A percentile compares a stretch with the other conserved stretches of the same genome.
Evolutionary conservation across 37 sponge, comb jelly and placozoan genomes (phyloP).

Genomic region (Mnemiopsis leidyi): DNA sequence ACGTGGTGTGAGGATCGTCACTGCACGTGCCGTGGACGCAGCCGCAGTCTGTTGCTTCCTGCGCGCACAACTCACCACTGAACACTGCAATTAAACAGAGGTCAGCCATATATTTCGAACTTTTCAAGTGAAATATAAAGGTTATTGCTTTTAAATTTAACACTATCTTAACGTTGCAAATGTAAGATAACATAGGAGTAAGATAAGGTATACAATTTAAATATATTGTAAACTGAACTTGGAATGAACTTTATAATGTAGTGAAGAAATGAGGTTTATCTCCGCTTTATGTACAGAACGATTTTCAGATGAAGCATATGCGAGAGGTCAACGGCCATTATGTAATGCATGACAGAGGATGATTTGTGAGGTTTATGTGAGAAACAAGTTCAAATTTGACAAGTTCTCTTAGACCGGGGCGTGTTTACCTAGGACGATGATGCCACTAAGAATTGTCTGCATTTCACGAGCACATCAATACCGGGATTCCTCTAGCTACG

Average conservation of each 20-base stretch:
- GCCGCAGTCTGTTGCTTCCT: conserved; percentile 17
- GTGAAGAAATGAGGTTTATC: too few species aligned
- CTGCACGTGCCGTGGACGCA: conserved; percentile 22
- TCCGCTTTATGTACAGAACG: too few species aligned
- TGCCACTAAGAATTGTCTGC: not conserved
- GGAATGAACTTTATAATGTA: too few species aligned
- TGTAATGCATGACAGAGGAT: not conserved
- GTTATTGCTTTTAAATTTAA: too few species aligned
- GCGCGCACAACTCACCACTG: not conserved
- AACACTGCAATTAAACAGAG: not conserved
- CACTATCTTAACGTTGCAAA: too few species aligned
- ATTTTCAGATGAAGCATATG: too few species aligned
- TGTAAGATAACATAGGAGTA: too few species aligned
- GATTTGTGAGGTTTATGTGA: not conserved
- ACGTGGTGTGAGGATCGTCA: not conserved
- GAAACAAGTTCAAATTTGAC: not conserved
- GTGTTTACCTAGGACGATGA: not conserved
- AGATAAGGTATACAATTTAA: too few species aligned
- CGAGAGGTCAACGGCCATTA: too few species aligned
- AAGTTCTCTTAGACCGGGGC: not conserved
- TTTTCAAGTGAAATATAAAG: too few species aligned
- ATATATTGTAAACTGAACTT: too few species aligned
- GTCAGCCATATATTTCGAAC: too few species aligned
- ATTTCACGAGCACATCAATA: not conserved
- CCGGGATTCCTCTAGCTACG: not conserved